Evolutionary conservation across 1,140 invertebrate species (phyloP), one percentile per base, ranked within the genome.

Genomic region (Drosophila nikananu): DNA sequence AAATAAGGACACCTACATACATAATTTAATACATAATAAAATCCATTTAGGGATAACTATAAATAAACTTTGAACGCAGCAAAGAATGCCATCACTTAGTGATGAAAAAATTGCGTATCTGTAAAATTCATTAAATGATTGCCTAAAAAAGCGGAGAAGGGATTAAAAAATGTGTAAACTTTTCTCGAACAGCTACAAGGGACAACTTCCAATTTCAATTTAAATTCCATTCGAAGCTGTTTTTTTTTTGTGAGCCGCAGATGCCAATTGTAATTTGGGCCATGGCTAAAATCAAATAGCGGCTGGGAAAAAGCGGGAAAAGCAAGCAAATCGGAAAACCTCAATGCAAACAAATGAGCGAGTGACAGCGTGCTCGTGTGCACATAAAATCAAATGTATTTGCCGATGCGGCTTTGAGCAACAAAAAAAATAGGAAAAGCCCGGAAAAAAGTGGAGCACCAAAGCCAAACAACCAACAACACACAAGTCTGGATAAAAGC

Each of bases 331-430:
- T 78, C 60, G 41, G 42, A 51, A 83, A 86, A 80, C 59, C 83
- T 65, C 77, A 80, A 81, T 61, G 66, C 81, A 90, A 89, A 89
- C 77, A 84, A 81, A 84, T 81, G 74, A 57, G 44, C 54, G 39
- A 67, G 60, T 72, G 77, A 84, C 84, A 83, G 68, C 60, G 49
- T 70, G 64, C 59, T 48, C 48, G 49, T 25, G 39, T 57, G 73
- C 55, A 73, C 67, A 77, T 86, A 75, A 82, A 86, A 86, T 86
- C 83, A 83, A 83, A 87, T 89, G 77, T 78, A 89, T 81, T 79
- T 84, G 78, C 70, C 60, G 61, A 74, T 63, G 60, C 74, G 81
- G 81, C 83, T 84, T 87, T 89, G 58, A 46, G 49, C 52, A 63
- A 41, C 51, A 49, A 61, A 60, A 73, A 27, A 49, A 41, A 60